Percentiles rank a stretch among this genome's conserved stretches.
Evolutionary conservation across 2,113 vertebrate genomes (phyloP).

Genomic region (Empidonax traillii): DNA sequence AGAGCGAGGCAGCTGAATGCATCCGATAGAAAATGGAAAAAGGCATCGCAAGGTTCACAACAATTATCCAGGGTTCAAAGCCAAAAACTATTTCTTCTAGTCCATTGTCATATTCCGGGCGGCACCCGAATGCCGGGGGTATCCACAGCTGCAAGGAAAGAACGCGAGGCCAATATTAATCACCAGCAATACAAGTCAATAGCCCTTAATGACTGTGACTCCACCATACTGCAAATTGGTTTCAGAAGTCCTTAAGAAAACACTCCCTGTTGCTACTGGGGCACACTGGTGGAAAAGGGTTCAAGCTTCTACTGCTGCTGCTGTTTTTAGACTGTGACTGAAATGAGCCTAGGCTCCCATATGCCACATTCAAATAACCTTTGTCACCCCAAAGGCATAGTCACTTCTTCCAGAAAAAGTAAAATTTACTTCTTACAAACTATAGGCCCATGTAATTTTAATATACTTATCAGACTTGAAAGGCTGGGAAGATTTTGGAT

Average conservation of each 20-base stretch:
- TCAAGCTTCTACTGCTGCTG: background rate
- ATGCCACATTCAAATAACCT: background rate
- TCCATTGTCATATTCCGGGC: slow-evolving; percentile 94
- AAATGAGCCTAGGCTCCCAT: background rate
- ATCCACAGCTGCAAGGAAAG: slow-evolving; percentile 87
- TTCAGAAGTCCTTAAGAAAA: background rate
- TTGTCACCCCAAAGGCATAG: background rate
- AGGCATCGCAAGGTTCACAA: slow-evolving; percentile 95
- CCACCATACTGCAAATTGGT: background rate
- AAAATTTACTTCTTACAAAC: background rate
- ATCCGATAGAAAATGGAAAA: slow-evolving; percentile 97
- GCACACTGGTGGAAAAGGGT: background rate
- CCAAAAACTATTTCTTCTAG: slow-evolving; percentile 91
- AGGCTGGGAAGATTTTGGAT: background rate
- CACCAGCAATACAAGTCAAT: background rate
- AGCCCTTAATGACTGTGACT: background rate
- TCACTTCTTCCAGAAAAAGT: background rate
- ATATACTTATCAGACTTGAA: background rate
- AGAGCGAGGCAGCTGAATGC: slow-evolving; percentile 94
- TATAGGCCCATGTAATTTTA: background rate
- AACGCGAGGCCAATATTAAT: slow-evolving; percentile 6
- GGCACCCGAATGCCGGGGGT: slow-evolving; percentile 93
- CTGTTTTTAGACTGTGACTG: background rate
- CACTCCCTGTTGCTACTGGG: background rate
- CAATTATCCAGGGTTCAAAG: slow-evolving; percentile 91